Evolutionary conservation across 2,797 vertebrate genomes (phyloP).

Genomic region (Phoebastria nigripes): DNA sequence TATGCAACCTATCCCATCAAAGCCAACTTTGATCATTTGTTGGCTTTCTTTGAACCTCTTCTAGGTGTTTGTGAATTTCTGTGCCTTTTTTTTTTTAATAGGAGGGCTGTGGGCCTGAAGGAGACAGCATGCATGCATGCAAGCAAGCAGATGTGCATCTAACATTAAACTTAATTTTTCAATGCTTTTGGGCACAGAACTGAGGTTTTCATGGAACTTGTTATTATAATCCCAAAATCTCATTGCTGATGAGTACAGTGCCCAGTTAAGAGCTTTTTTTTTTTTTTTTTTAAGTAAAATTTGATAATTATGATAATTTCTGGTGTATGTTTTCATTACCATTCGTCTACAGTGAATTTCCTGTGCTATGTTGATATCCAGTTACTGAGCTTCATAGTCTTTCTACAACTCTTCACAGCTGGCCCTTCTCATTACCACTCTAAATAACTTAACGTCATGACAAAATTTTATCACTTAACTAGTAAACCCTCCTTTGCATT

Average conservation of each 20-base stretch:
- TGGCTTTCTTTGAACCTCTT: not conserved
- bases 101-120: not conserved
- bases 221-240: not conserved
- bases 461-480: not conserved
- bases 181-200: not conserved
- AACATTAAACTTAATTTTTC: not conserved
- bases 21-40: not conserved
- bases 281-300: not conserved
- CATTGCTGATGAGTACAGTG: not conserved
- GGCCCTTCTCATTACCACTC: not conserved
- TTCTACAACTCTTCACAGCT: not conserved
- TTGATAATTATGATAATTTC: not conserved
- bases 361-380: not conserved
- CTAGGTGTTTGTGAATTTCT: not conserved
- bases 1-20: not conserved
- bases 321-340: not conserved
- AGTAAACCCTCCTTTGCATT: not conserved
- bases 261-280: not conserved
- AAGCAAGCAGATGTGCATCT: not conserved
- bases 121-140: not conserved
- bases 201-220: not conserved
- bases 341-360: not conserved
- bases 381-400: not conserved
- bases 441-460: not conserved
- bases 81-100: not conserved